Evolutionary conservation across 1,140 invertebrate species (phyloP).

Genomic region (Drosophila novamexicana): DNA sequence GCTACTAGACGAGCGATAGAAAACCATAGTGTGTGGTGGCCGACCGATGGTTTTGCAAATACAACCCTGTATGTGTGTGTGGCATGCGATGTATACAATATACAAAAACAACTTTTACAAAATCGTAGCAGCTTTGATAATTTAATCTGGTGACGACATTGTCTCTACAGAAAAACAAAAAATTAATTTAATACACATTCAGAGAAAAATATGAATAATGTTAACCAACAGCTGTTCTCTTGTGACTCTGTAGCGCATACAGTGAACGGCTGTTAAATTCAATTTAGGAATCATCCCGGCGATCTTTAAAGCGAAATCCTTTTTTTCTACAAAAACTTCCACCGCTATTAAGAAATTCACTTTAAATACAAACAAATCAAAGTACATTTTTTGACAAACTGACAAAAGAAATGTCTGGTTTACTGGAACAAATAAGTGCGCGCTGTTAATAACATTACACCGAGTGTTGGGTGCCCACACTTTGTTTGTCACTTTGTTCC

Average conservation of each 20-base stretch:
- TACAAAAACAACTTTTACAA: not conserved
- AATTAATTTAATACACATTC: not conserved
- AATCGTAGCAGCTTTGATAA: constrained; percentile 1
- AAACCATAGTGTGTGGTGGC: constrained; percentile 19
- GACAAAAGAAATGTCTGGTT: not conserved
- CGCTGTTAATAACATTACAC: not conserved
- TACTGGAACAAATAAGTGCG: not conserved
- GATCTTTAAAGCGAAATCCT: too few relatives aligned
- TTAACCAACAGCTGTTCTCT: not conserved
- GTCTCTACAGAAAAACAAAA: not conserved
- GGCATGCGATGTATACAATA: constrained; percentile 9
- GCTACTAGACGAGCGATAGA: constrained; percentile 46
- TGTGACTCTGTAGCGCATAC: not conserved
- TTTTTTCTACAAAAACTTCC: not conserved
- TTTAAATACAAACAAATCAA: not conserved
- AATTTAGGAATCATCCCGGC: not conserved
- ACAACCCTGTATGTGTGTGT: constrained; percentile 3
- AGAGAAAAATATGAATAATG: not conserved
- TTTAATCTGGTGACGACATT: not conserved
- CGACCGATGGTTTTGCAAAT: constrained; percentile 6
- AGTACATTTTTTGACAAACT: not conserved
- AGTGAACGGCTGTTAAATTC: not conserved
- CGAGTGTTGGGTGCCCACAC: constrained; percentile 9
- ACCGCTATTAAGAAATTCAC: not conserved
- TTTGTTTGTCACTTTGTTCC: not conserved